A percentile compares a stretch with the other conserved stretches of the same genome.
phyloP scores from a whole-genome alignment of 2,888 invertebrate genomes.

The Leptopilina myrica region DNA sequence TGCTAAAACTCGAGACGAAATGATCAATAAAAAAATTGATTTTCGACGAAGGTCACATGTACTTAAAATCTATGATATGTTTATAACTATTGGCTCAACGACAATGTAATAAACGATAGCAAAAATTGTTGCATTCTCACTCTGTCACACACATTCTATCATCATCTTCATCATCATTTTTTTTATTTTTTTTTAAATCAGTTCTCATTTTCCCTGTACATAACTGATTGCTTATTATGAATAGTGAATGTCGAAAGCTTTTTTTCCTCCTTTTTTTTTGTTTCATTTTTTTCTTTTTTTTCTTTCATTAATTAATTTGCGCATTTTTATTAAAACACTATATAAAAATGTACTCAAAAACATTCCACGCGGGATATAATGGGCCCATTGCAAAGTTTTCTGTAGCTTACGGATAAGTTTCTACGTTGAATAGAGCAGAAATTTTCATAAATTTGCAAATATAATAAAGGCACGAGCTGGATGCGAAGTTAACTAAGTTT shows the following conservation, averaged over 20 bases:
- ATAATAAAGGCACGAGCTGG: slow-evolving; percentile 38
- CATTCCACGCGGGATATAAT: slow-evolving; percentile 24
- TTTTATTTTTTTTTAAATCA: not conserved
- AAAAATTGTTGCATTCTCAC: slow-evolving; percentile 1
- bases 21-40: not conserved
- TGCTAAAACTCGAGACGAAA: not conserved
- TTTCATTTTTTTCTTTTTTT: not conserved
- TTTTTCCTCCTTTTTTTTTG: not conserved
- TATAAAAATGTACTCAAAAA: slow-evolving; percentile 26
- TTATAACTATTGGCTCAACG: not conserved
- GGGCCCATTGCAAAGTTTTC: slow-evolving; percentile 34
- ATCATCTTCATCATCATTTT: no score
- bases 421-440: slow-evolving; percentile 32
- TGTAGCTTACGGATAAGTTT: slow-evolving; percentile 26
- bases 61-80: slow-evolving; percentile 18
- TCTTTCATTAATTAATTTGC: slow-evolving; percentile 15
- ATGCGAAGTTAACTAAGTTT: slow-evolving; percentile 32
- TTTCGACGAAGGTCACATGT: not conserved
- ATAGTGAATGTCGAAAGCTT: slow-evolving; percentile 24
- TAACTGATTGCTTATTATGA: slow-evolving; percentile 19
- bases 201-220: slow-evolving; percentile 18
- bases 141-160: no score
- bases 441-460: slow-evolving; percentile 27
- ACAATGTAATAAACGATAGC: slow-evolving; percentile 27
- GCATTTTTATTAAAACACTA: slow-evolving; percentile 17